Percentiles rank a stretch among this genome's conserved stretches.
These are phyloP conservation scores for Cinclus mexicanus DNA, from an alignment of 2,113 vertebrate species.

Conservation along the genomic window DNA sequence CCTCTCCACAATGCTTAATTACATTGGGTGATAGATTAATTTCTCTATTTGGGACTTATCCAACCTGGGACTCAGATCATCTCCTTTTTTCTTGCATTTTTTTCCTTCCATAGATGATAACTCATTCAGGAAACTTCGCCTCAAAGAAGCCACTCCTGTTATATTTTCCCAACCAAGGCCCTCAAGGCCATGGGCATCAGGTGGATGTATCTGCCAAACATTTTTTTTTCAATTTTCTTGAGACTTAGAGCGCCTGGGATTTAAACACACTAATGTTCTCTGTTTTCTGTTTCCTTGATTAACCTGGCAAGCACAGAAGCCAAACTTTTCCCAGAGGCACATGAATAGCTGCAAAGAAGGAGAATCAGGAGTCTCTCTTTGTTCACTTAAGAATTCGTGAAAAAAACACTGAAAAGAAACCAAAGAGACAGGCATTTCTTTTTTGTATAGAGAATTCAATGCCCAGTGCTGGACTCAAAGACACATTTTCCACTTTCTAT, in stretches of 20 bases:
- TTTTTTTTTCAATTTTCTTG: background rate
- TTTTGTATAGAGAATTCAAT: background rate
- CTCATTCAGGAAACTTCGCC: background rate
- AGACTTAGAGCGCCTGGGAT: background rate
- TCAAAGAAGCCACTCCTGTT: background rate
- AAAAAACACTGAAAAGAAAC: background rate
- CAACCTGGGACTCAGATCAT: background rate
- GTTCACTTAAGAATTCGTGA: background rate
- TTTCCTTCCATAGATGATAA: background rate
- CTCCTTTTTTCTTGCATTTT: background rate
- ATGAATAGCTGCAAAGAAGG: slow-evolving; percentile 5
- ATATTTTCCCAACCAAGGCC: accelerated
- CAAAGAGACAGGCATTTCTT: background rate
- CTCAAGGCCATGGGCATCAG: background rate
- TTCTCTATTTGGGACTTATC: background rate
- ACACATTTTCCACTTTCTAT: background rate
- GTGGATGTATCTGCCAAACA: background rate
- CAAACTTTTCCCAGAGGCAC: background rate
- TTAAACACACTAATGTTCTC: background rate
- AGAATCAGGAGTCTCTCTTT: background rate
- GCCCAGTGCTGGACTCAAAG: background rate
- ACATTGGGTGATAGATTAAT: background rate
- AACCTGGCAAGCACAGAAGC: background rate
- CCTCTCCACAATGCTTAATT: background rate
- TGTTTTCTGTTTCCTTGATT: slow-evolving; percentile 5